Conservation (phyloP, 2,113 vertebrate genomes). For the Chlorocebus sabaeus region DNA sequence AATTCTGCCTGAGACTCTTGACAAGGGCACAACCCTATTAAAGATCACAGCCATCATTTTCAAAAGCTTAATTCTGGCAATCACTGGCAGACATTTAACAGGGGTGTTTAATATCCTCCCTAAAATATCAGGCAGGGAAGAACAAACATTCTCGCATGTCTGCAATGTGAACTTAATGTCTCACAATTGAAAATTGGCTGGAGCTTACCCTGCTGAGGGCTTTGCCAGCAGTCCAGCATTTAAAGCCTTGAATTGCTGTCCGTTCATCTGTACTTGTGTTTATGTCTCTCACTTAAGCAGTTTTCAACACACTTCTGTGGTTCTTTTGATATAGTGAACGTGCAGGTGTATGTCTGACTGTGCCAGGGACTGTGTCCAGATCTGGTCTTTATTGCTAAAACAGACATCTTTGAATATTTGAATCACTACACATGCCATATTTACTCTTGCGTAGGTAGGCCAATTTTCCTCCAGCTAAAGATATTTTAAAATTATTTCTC, state of each 20-base stretch:
- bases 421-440: constrained; percentile 33
- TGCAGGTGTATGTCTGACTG: constrained; percentile 52
- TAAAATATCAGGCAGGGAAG: constrained; percentile 21
- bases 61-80: constrained; percentile 3
- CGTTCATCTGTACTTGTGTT: constrained; percentile 64
- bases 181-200: constrained; percentile 39
- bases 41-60: constrained; percentile 27
- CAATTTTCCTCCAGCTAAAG: constrained; percentile 64
- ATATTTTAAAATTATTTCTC: constrained; percentile 70
- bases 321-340: constrained; percentile 53
- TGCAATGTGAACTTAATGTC: constrained; percentile 13
- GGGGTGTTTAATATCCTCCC: constrained; percentile 44
- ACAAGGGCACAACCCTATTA: constrained; percentile 46
- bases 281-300: constrained; percentile 69
- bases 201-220: background rate
- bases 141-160: constrained; percentile 44
- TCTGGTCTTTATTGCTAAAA: constrained; percentile 63
- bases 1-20: constrained; percentile 37
- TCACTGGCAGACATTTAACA: constrained; percentile 59
- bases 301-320: constrained; percentile 63
- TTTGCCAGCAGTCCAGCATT: constrained; percentile 47
- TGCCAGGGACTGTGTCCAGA: constrained; percentile 65
- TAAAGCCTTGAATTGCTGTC: constrained; percentile 51
- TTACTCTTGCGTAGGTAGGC: constrained; percentile 59
- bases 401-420: constrained; percentile 63